Conservation (phyloP, 2,888 invertebrate genomes). For the Monochamus alternatus region DNA sequence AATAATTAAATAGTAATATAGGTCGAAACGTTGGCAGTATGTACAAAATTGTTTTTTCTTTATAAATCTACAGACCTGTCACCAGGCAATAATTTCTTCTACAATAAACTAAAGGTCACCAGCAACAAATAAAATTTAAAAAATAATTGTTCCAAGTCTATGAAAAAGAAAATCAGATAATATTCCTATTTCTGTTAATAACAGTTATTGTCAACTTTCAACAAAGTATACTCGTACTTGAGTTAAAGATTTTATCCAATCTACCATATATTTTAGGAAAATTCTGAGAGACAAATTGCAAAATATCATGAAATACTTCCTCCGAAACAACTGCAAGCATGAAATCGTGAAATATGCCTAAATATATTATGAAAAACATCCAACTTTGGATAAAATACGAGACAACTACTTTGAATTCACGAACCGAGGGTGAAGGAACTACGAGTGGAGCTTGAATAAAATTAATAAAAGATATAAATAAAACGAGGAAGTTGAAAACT, state of each 20-base stretch:
- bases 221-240: neutral
- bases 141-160: no score
- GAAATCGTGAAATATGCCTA: constrained; percentile 25
- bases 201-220: no score
- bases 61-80: no score
- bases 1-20: no score
- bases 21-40: no score
- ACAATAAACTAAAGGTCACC: no score
- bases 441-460: neutral
- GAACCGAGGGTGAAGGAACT: constrained; percentile 10
- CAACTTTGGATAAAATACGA: constrained; percentile 24
- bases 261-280: neutral
- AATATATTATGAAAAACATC: constrained; percentile 27
- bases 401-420: constrained; percentile 10
- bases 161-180: no score
- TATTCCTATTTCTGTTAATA: no score
- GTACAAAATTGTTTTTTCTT: no score
- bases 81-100: no score
- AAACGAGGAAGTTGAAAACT: neutral
- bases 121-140: no score
- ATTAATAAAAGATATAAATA: constrained; percentile 5
- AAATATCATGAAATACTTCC: constrained; percentile 35
- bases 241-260: neutral
- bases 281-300: constrained; percentile 24
- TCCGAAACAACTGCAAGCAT: constrained; percentile 29